Base-by-base conservation (phyloP, 2,113 vertebrate genomes). In the Pygoscelis antarcticus region DNA sequence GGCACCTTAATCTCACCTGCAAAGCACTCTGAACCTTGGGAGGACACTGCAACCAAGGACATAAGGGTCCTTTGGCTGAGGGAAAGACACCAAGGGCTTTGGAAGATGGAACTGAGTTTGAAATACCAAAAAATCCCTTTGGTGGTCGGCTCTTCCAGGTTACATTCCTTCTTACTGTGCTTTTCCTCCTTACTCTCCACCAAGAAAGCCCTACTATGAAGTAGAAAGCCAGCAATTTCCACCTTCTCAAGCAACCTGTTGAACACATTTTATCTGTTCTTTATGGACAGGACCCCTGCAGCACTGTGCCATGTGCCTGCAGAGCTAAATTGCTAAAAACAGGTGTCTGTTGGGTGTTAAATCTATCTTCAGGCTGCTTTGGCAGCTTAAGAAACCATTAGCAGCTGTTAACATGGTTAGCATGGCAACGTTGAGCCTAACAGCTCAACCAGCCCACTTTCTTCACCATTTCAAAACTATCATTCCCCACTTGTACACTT, bases 331-430 rank as follows among this genome's bases (percentile, higher is more conserved):
- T 61, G 58, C 93, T 86, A 38, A 70, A 30, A 93, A 70, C 95
- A 97, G 96, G 92, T 92, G 95, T 17, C 83, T 90, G 87, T 40
- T 30, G 95, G 90, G 44, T 76, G 78, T 51, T 77, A 69, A 95
- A 95, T 77, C 87, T 34, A 66, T 25, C 93, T 44, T 12, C 88
- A 70, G 88, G 85, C 89, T 96, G 42, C 87, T 72, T 38, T 81
- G 92, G 95, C 97, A 96, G 95, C 97, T 77, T 58, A 38, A 83
- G 96, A 87, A 85, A 46, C 95, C 83, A 36, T 36, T 47, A 96
- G 95, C 94, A 96, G 96, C 96, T 96, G 92, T 49, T 93, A 85
- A 89, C 62, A 57, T 70, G 83, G 93, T 60, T 88, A 74, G 65
- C 87, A 87, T 58, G 74, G 92, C 89, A 95, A 85, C 76, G 3